Conservation (phyloP, 2,113 vertebrate species). For the Microcebus griseorufus region DNA sequence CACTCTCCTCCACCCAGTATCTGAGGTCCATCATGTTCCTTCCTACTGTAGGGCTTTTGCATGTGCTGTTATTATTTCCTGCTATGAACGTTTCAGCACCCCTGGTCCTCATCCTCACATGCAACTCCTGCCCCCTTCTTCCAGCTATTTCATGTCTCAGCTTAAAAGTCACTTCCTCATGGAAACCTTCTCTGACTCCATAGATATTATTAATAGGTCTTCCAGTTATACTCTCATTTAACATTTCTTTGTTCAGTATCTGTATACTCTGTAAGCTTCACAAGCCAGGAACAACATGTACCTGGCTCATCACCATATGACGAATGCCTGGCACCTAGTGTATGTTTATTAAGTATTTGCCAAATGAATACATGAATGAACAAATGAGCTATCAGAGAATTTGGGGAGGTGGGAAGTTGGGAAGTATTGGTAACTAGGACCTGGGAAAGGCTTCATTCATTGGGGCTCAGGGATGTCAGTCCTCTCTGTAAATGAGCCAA, state of each 20-base stretch:
- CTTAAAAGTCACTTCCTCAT: neutral
- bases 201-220: neutral
- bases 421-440: neutral
- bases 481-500: neutral
- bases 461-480: neutral
- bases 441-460: neutral
- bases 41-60: neutral
- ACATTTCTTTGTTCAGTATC: neutral
- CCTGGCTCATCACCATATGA: neutral
- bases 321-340: neutral
- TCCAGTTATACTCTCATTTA: neutral
- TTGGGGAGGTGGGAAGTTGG: neutral
- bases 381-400: neutral
- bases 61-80: neutral
- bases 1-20: neutral
- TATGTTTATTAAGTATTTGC: neutral
- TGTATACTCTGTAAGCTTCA: neutral
- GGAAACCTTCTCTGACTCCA: neutral
- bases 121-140: neutral
- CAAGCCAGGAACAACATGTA: neutral
- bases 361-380: neutral
- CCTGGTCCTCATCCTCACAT: neutral
- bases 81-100: neutral
- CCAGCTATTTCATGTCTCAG: neutral
- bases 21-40: neutral